Conservation (phyloP, 2,113 vertebrate genomes). For the Vicugna pacos region DNA sequence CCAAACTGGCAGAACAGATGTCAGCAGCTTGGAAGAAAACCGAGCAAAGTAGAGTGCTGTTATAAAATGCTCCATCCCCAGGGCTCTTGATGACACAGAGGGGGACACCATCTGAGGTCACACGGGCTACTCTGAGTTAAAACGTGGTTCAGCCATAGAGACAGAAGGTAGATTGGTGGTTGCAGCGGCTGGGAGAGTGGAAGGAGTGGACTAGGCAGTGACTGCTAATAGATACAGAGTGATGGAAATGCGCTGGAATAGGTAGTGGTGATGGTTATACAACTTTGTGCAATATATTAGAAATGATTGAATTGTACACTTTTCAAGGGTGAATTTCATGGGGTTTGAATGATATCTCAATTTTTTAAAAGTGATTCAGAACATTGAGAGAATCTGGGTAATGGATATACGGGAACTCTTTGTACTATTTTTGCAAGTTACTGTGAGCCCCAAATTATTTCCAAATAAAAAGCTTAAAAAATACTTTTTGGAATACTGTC, state of each 20-base stretch:
- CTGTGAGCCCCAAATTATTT: slow-evolving; percentile 33
- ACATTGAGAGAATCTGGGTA: neutral
- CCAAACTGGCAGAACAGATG: neutral
- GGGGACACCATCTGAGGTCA: neutral
- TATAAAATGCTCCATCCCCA: neutral
- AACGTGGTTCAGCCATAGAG: neutral
- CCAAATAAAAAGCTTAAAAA: slow-evolving; percentile 3
- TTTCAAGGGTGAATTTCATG: slow-evolving; percentile 13
- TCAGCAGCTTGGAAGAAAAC: neutral
- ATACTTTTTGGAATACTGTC: neutral
- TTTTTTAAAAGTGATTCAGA: slow-evolving; percentile 41
- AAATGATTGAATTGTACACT: neutral
- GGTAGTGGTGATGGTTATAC: neutral
- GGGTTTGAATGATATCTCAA: neutral
- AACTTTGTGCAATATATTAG: neutral
- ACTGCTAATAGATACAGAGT: neutral
- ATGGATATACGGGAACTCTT: neutral
- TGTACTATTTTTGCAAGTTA: slow-evolving; percentile 30
- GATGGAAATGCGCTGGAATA: neutral
- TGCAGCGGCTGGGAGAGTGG: neutral
- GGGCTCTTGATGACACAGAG: neutral
- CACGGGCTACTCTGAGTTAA: neutral
- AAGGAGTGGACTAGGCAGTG: neutral
- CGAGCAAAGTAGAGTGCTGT: neutral
- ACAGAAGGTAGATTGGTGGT: neutral